Conservation (phyloP, 2,113 vertebrate species). For the Nothocercus nigrocapillus region DNA sequence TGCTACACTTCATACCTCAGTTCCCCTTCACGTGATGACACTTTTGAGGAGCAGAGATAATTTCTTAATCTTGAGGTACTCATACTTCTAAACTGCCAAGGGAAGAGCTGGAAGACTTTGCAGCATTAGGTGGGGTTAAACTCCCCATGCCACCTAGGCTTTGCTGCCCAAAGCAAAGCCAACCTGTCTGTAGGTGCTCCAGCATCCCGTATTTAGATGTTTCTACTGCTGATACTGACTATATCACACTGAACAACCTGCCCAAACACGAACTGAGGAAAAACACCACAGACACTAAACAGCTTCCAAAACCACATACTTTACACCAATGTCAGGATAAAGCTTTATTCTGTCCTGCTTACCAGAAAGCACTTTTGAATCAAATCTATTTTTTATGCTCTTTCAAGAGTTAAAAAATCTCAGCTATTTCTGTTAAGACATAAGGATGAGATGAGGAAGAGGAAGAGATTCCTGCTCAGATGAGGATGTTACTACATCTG, state of each 20-base stretch:
- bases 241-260: not conserved
- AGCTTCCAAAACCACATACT: not conserved
- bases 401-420: not conserved
- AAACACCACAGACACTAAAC: not conserved
- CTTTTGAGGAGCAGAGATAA: not conserved
- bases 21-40: not conserved
- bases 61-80: not conserved
- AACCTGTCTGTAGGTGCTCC: not conserved
- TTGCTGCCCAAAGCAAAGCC: not conserved
- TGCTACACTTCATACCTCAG: not conserved
- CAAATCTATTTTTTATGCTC: not conserved
- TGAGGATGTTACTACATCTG: fast-evolving
- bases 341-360: not conserved
- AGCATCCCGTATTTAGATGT: not conserved
- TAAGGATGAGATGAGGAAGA: too few relatives aligned
- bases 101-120: not conserved
- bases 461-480: not conserved
- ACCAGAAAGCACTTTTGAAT: not conserved
- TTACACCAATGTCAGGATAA: not conserved
- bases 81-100: not conserved
- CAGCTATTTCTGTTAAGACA: not conserved
- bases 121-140: not conserved
- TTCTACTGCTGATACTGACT: not conserved
- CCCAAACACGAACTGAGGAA: not conserved
- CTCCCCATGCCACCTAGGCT: not conserved